A percentile compares a stretch with the other conserved stretches of the same genome.
Conservation (phyloP, 2,888 invertebrate genomes). For the Julus scanicus region DNA sequence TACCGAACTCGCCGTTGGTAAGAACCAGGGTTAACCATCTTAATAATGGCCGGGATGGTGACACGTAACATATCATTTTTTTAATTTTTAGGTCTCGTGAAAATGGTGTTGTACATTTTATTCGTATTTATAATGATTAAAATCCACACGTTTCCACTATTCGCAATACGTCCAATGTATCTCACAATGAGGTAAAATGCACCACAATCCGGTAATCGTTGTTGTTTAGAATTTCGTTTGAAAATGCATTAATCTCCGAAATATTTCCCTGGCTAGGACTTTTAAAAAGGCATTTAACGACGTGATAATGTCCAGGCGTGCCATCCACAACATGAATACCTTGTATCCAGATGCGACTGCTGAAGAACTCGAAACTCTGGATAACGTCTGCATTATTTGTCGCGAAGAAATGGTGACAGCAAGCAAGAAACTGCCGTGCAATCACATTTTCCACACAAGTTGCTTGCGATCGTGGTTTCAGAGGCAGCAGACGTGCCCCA, state of each 20-base stretch:
- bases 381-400: conserved; percentile 99
- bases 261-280: conserved; percentile 72
- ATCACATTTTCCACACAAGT: conserved; percentile 98
- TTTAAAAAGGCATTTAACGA: conserved; percentile 98
- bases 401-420: conserved; percentile 84
- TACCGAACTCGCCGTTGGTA: conserved; percentile 94
- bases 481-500: conserved; percentile 99
- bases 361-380: conserved; percentile 89
- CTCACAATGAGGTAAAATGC: conserved; percentile 86
- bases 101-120: conserved; percentile 84
- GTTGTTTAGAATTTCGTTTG: background rate
- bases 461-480: conserved; percentile 99
- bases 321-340: conserved; percentile 98
- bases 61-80: conserved; percentile 12
- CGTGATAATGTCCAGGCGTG: conserved; percentile 94
- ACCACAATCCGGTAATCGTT: background rate
- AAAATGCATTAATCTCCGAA: background rate
- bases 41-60: background rate
- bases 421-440: conserved; percentile 97
- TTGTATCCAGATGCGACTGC: conserved; percentile 95
- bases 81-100: conserved; percentile 70
- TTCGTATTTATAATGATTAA: conserved; percentile 97
- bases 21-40: conserved; percentile 59
- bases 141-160: conserved; percentile 96
- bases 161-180: conserved; percentile 99